Percentiles rank a stretch among this genome's conserved stretches.
These are phyloP conservation scores for Carterocephalus palaemon DNA, from an alignment of 2,888 invertebrate species.

Conservation along the genomic window DNA sequence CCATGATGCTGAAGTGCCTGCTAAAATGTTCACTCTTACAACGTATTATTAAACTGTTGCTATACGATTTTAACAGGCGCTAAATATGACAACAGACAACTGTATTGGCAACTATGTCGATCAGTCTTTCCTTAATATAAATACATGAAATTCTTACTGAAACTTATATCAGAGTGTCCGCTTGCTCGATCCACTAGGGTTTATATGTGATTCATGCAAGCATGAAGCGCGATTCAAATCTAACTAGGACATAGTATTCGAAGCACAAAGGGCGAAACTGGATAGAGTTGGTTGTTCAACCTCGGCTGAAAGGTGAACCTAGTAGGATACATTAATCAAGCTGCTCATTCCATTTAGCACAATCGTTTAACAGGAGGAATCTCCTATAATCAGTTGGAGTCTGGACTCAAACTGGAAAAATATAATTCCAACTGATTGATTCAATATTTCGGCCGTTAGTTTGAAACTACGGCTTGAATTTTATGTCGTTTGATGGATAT, in stretches of 20 bases:
- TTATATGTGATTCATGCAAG: constrained; percentile 49
- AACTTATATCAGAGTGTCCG: constrained; percentile 40
- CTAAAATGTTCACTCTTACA: not conserved
- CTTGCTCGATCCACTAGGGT: constrained; percentile 36
- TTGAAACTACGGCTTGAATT: too few relatives aligned
- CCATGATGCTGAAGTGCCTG: not conserved
- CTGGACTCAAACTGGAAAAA: not conserved
- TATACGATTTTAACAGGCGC: too few relatives aligned
- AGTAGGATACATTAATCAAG: constrained; percentile 46
- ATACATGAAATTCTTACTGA: not conserved
- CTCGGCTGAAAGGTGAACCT: constrained; percentile 31
- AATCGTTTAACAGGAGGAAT: constrained; percentile 11
- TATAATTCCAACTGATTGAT: too few relatives aligned
- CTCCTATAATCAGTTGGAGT: constrained; percentile 3
- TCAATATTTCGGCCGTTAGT: too few relatives aligned
- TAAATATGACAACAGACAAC: too few relatives aligned
- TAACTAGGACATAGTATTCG: constrained; percentile 40
- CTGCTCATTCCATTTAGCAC: constrained; percentile 4
- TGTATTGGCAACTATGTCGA: too few relatives aligned
- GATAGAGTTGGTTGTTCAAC: constrained; percentile 43
- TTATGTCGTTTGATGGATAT: too few relatives aligned
- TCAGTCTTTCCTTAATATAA: too few relatives aligned
- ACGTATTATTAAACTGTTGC: too few relatives aligned
- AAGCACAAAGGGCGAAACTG: constrained; percentile 44
- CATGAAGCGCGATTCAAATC: too few relatives aligned